Conservation (phyloP, 2,113 vertebrate species). For the Cheilinus undulatus region DNA sequence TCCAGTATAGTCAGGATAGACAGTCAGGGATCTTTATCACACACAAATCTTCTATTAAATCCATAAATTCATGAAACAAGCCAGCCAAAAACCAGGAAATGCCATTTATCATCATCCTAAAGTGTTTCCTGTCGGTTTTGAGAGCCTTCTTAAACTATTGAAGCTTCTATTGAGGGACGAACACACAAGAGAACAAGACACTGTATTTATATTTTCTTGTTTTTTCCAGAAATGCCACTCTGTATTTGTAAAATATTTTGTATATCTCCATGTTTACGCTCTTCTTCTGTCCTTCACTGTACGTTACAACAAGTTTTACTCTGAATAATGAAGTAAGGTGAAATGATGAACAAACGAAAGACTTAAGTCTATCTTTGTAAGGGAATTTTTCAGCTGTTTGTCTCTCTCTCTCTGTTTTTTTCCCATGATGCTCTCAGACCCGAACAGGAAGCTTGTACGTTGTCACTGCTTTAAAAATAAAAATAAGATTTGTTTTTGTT, state of each 20-base stretch:
- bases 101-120: not conserved
- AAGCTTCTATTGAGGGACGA: not conserved
- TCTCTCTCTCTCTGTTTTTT: not conserved
- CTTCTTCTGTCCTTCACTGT: slow-evolving; percentile 11
- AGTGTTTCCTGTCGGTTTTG: slow-evolving; percentile 36
- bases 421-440: slow-evolving; percentile 51
- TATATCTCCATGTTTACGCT: slow-evolving; percentile 35
- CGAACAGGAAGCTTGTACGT: slow-evolving; percentile 36
- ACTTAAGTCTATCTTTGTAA: not conserved
- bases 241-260: slow-evolving; percentile 67
- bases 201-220: slow-evolving; percentile 65
- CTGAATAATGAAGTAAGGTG: not conserved
- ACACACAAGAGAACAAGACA: slow-evolving; percentile 22
- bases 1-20: slow-evolving; percentile 4
- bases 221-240: slow-evolving; percentile 20
- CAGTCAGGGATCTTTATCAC: slow-evolving; percentile 12
- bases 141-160: slow-evolving; percentile 45
- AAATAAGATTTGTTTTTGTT: slow-evolving; percentile 21
- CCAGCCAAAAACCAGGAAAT: slow-evolving; percentile 20
- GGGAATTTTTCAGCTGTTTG: slow-evolving; percentile 2
- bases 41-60: not conserved
- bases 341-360: not conserved
- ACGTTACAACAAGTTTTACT: slow-evolving; percentile 20
- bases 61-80: not conserved
- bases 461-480: slow-evolving; percentile 22